Evolutionary conservation across 2,888 invertebrate species (phyloP).

Genomic region (Drosophila sordidapex): DNA sequence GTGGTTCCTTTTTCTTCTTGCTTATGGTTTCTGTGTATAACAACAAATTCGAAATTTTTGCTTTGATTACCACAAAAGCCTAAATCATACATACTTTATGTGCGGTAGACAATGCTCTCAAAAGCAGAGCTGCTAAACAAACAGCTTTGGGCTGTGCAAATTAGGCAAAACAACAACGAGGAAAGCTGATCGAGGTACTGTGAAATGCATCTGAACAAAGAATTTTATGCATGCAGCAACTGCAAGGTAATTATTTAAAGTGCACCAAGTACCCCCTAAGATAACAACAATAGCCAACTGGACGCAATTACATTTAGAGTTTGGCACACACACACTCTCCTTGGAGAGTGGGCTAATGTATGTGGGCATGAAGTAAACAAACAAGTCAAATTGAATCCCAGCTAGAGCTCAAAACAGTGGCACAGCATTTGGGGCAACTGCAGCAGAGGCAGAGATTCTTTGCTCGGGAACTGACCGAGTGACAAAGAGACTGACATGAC

Average conservation of each 20-base stretch:
- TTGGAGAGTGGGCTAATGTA: not conserved
- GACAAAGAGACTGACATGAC: constrained; percentile 66
- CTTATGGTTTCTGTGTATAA: not conserved
- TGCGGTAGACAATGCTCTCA: not conserved
- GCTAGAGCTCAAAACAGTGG: constrained; percentile 41
- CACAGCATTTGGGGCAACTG: constrained; percentile 27
- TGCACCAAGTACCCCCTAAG: constrained; percentile 60
- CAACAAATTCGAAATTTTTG: not conserved
- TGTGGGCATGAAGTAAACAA: constrained; percentile 37
- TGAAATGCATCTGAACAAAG: constrained; percentile 47
- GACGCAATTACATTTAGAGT: constrained; percentile 72
- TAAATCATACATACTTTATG: not conserved
- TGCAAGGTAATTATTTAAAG: constrained; percentile 70
- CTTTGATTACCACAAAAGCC: not conserved
- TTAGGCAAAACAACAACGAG: constrained; percentile 15
- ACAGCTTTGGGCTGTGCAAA: constrained; percentile 23
- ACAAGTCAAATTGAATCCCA: constrained; percentile 63
- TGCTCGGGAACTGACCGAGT: constrained; percentile 32
- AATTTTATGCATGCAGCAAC: constrained; percentile 65
- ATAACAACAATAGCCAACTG: constrained; percentile 41
- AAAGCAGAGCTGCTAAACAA: constrained; percentile 7
- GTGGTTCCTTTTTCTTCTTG: not conserved
- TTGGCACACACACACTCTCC: constrained; percentile 25
- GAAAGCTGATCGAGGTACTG: constrained; percentile 11
- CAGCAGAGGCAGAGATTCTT: constrained; percentile 10